phyloP scores from a whole-genome alignment of 1,140 invertebrate genomes.

The Drosophila mayri region DNA sequence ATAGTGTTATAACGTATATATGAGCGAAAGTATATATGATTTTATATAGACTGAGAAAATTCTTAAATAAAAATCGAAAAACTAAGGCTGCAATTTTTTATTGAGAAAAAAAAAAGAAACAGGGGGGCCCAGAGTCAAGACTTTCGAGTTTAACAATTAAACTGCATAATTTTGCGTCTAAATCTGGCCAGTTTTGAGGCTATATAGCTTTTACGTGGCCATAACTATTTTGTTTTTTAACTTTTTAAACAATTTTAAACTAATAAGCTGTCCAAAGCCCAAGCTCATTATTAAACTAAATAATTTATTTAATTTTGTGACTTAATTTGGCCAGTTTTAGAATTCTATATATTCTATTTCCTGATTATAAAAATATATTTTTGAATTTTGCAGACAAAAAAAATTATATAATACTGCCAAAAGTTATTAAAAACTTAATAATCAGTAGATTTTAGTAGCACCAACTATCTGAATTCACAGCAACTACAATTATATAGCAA shows the following conservation, averaged over 20 bases:
- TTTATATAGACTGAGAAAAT: constrained; percentile 77
- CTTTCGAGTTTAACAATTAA: neutral
- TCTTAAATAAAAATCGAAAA: constrained; percentile 75
- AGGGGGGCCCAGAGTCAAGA: neutral
- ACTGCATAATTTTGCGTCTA: neutral
- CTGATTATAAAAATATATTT: too few species aligned
- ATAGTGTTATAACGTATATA: constrained; percentile 67
- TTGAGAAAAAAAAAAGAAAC: too few species aligned
- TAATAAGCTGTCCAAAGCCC: too few species aligned
- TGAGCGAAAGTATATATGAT: constrained; percentile 61
- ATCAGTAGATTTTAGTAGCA: neutral
- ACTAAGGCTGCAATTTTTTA: neutral
- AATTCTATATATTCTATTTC: too few species aligned
- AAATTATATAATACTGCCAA: neutral
- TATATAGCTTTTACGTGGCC: too few species aligned
- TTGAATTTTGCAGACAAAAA: neutral
- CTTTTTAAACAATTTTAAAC: neutral
- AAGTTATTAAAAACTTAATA: neutral
- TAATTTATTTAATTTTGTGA: too few species aligned
- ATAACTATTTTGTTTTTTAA: neutral
- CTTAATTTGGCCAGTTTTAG: too few species aligned
- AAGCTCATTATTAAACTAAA: too few species aligned
- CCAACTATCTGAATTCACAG: neutral
- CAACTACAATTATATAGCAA: constrained; percentile 5
- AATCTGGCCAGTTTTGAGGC: neutral